Conservation (phyloP, 2,888 invertebrate genomes). For the Drosophila pegasa region DNA sequence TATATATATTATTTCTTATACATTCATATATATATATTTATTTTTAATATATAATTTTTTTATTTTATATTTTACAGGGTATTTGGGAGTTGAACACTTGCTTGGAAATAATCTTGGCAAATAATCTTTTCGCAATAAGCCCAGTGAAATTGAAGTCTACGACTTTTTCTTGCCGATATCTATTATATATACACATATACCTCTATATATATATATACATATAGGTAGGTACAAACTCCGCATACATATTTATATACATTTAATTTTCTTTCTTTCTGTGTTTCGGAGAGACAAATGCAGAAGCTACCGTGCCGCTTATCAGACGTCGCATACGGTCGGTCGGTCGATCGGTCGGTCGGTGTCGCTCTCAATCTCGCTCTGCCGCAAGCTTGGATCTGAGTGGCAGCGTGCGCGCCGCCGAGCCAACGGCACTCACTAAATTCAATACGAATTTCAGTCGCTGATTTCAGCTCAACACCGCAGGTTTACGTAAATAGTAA, state of each 20-base stretch:
- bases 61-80: not conserved
- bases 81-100: not conserved
- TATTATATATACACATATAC: not conserved
- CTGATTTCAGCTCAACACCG: conserved; percentile 81
- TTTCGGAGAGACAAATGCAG: conserved; percentile 14
- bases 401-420: conserved; percentile 40
- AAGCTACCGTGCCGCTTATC: conserved; percentile 6
- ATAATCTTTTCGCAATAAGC: not conserved
- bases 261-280: conserved; percentile 1
- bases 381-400: conserved; percentile 32
- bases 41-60: not conserved
- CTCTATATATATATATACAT: not conserved
- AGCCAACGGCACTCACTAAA: conserved; percentile 66
- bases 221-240: not conserved
- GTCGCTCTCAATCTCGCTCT: conserved; percentile 3
- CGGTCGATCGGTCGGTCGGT: not conserved
- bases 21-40: not conserved
- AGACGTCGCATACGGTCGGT: not conserved
- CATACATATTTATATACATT: not conserved
- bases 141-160: conserved; percentile 18
- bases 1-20: no score
- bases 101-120: not conserved
- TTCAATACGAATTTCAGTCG: conserved; percentile 80
- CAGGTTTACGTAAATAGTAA: conserved; percentile 57
- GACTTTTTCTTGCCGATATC: conserved; percentile 15